Base-by-base conservation (phyloP, 2,113 vertebrate genomes). In the Hypocryptadius cinnamomeus region DNA sequence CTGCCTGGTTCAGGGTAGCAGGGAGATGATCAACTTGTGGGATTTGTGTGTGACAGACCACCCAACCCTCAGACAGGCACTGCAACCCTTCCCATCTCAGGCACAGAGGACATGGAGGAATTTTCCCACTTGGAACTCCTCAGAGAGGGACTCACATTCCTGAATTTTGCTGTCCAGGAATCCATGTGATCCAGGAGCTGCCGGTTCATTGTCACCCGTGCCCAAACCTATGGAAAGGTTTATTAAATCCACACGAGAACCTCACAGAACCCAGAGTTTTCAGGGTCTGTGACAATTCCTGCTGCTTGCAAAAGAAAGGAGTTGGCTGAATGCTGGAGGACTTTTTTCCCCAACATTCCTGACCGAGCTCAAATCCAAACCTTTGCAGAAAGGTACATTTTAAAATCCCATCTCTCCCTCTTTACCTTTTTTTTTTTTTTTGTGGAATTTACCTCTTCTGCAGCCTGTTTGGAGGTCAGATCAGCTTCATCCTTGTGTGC, bases 401-500 rank as follows among this genome's bases (percentile, higher is more conserved):
- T 2, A 28, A 44, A 65, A 54, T 31, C 24, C 21, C 4, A 1
- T 35, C 66, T 53, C 15, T 87, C 45, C 16, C 47, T 35, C 23
- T 5, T 17, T 6, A 25, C 8, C 10, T 2, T 9, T 54, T 15
- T 64, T 40, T 21, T 21, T 57, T 35, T 15, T 63, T 14, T 13
- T 0, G 73, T 39, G 2, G 7, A 8, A 81, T 61, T 93, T 93
- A 99, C 99, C 98, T 99, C 99, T 87, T 99, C 99, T 19, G 99
- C 99, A 65, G 99, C 99, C 80, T 99, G 99, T 94, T 99, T 99
- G 33, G 99, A 99, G 59, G 98, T 98, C 83, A 99, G 97, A 82
- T 99, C 99, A 0, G 98, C 98, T 82, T 99, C 99, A 13, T 99
- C 99, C 89, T 99, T 99, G 97, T 99, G 98, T 13, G 99, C 98